phyloP scores from a whole-genome alignment of 2,888 invertebrate species.

The Melieria crassipennis region DNA sequence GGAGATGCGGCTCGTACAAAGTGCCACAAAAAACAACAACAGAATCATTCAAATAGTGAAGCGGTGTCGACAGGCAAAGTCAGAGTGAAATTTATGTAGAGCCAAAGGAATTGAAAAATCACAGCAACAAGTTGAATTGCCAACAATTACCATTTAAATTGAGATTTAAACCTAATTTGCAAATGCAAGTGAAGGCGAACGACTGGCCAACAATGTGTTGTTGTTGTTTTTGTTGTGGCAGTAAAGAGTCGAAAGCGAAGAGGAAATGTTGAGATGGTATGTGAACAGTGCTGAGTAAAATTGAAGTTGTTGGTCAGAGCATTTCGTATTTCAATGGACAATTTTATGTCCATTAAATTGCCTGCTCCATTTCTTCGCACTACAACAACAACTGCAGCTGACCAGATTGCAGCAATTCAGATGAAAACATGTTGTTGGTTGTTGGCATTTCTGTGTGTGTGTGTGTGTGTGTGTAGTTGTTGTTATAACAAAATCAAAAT shows the following conservation, averaged over 20 bases:
- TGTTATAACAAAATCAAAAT: too few relatives aligned
- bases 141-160: constrained; percentile 43
- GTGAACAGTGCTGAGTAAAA: constrained; percentile 14
- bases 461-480: too few relatives aligned
- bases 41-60: too few relatives aligned
- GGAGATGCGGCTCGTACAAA: too few relatives aligned
- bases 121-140: constrained; percentile 40
- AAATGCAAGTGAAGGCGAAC: background rate
- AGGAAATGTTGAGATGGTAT: background rate
- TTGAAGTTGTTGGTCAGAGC: background rate
- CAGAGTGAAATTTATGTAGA: constrained; percentile 34
- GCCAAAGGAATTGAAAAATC: background rate
- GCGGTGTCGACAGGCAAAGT: background rate
- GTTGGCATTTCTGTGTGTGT: too few relatives aligned
- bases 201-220: constrained; percentile 7
- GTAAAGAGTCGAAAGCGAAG: background rate
- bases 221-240: background rate
- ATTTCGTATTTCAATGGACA: too few relatives aligned
- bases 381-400: too few relatives aligned
- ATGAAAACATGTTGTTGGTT: too few relatives aligned
- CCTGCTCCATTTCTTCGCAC: too few relatives aligned
- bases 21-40: too few relatives aligned
- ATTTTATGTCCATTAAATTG: too few relatives aligned
- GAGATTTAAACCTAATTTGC: constrained; percentile 28
- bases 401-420: too few relatives aligned